Base-by-base conservation (phyloP, 1,140 invertebrate genomes). In the Neelides sp. region DNA sequence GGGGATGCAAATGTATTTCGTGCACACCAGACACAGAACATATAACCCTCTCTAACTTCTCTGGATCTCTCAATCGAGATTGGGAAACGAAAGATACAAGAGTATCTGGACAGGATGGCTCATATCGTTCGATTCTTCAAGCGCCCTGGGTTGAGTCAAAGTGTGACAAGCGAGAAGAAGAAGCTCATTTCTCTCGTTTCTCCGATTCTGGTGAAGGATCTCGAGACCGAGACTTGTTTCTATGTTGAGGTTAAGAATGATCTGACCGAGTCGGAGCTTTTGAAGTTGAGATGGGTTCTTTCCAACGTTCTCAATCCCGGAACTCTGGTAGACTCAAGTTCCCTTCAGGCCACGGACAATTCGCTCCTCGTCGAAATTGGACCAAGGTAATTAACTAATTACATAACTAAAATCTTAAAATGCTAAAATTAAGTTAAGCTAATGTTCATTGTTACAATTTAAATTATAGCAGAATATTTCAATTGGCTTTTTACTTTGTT, bases 141-240 rank as follows among this genome's bases (percentile, higher is more conserved):
- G 28, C 46, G 43, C 19, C 66, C 67, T 2, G 67, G 64, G 12
- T 48, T 67, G 3, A 62, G 62, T 49, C 12, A 58, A 7, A 64
- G 62, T 39, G 54, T 50, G 19, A 50, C 51, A 10, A 32, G 36
- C 3, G 51, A 47, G 23, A 66, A 64, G 35, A 44, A 63, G 12
- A 60, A 59, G n/a, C 28, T 52, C 32, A 42, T 67, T 23, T 46
- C 58, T 23, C 52, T 59, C 17, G 4, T 59, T 8, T 54, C 57
- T 17, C 46, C 59, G 1, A 15, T 47, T 4, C 1, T 49, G 10
- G 57, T 81, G 2, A 61, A 52, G 44, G 61, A 66, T 34, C 55
- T 87, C 12, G 68, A 76, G 44, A 79, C 82, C 30, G 85, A 90
- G 71, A 66, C 79, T 24, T 89, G 85, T 69, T 88, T 79, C 67